These are phyloP conservation scores for Apamea sordens DNA, from an alignment of 2,888 invertebrate species.

Conservation along the genomic window DNA sequence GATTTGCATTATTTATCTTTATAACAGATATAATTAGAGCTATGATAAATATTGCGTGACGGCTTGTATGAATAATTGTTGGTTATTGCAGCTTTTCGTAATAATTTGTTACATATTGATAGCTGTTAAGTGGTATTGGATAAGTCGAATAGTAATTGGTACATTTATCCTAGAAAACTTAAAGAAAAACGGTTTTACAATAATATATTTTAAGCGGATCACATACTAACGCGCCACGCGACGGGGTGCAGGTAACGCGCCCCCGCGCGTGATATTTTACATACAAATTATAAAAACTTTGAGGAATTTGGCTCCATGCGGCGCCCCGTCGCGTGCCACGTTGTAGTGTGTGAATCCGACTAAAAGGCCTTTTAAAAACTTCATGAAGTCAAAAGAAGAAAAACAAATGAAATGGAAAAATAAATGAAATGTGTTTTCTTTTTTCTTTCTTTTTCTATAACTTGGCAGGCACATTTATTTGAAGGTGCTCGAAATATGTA, in stretches of 20 bases:
- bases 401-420: too few species aligned
- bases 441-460: too few species aligned
- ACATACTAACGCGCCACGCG: not conserved
- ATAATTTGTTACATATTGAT: constrained; percentile 51
- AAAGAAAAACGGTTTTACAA: not conserved
- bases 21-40: constrained; percentile 54
- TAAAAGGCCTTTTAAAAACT: not conserved
- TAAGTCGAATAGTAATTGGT: constrained; percentile 16
- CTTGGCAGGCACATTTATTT: too few species aligned
- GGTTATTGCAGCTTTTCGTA: constrained; percentile 36
- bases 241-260: not conserved
- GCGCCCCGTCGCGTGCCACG: too few species aligned
- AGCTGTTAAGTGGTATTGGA: constrained; percentile 30
- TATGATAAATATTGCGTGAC: constrained; percentile 49
- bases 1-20: constrained; percentile 65
- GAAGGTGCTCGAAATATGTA: not conserved
- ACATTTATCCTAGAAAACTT: not conserved
- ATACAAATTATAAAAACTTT: not conserved
- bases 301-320: not conserved
- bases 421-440: not conserved
- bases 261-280: too few species aligned
- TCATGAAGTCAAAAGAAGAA: not conserved
- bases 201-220: not conserved
- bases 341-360: not conserved
- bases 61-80: constrained; percentile 36